Evolutionary conservation across 1,140 invertebrate species (phyloP).

Genomic region (Hyphantria cunea): DNA sequence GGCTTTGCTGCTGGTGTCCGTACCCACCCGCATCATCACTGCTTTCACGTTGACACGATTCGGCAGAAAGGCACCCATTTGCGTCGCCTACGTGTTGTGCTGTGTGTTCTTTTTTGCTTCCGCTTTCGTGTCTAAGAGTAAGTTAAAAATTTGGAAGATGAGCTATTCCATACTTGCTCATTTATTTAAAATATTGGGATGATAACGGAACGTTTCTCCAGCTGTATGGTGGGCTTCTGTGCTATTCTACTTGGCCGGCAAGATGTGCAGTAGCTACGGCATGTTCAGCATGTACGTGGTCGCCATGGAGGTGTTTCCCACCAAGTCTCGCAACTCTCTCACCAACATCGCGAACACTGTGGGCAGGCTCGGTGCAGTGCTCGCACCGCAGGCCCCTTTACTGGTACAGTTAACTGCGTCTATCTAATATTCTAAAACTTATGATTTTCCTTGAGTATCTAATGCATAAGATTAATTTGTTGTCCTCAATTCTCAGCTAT

Average conservation of each 20-base stretch:
- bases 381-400: conserved; percentile 84
- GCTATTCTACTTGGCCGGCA: conserved; percentile 83
- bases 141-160: conserved; percentile 32
- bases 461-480: too few species aligned
- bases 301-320: conserved; percentile 87
- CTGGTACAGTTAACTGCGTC: conserved; percentile 55
- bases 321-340: conserved; percentile 84
- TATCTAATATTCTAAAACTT: too few species aligned
- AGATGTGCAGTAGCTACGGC: conserved; percentile 84
- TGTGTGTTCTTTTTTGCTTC: conserved; percentile 75
- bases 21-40: conserved; percentile 83
- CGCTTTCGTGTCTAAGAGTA: conserved; percentile 71
- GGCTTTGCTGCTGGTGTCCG: conserved; percentile 79
- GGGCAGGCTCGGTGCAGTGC: conserved; percentile 85
- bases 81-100: conserved; percentile 83
- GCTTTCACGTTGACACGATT: conserved; percentile 84
- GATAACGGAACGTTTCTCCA: conserved; percentile 22
- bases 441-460: too few species aligned
- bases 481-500: too few species aligned
- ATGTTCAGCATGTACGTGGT: conserved; percentile 84
- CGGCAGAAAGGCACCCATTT: conserved; percentile 84
- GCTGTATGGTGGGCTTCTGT: conserved; percentile 60
- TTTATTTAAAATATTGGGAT: background rate
- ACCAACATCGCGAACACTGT: conserved; percentile 86
- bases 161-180: too few species aligned